Conservation (phyloP, 2,797 vertebrate species). For the Melanotaenia nigrans region DNA sequence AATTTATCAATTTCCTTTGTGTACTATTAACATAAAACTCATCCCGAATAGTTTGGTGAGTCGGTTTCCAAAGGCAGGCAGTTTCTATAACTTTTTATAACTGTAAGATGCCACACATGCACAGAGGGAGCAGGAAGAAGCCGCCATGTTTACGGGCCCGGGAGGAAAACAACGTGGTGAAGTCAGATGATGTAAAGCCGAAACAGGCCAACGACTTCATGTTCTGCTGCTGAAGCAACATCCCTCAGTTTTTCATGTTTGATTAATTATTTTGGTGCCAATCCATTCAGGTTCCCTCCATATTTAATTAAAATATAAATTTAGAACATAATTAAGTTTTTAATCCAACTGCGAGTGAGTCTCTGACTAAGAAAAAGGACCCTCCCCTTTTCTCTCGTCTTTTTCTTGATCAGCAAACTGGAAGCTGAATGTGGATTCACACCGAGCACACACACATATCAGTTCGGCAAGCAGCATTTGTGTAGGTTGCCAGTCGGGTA, state of each 20-base stretch:
- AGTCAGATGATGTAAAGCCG: background rate
- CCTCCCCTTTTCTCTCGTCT: constrained; percentile 13
- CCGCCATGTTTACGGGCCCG: background rate
- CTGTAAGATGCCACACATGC: constrained; percentile 19
- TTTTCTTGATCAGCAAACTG: constrained; percentile 64
- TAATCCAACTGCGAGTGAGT: constrained; percentile 88
- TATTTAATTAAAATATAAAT: constrained; percentile 99
- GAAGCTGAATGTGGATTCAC: constrained; percentile 47
- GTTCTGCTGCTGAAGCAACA: constrained; percentile 92
- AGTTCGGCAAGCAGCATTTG: background rate
- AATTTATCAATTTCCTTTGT: background rate
- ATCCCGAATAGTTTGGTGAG: background rate
- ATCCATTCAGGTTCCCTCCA: constrained; percentile 95
- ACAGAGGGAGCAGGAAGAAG: constrained; percentile 25
- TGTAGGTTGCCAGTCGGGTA: background rate
- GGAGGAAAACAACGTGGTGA: background rate
- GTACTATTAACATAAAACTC: background rate
- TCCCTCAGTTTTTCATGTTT: constrained; percentile 84
- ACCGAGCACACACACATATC: background rate
- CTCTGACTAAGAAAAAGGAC: constrained; percentile 56
- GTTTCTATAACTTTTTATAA: too few species aligned
- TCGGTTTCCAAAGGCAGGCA: too few species aligned
- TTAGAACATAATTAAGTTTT: constrained; percentile 98
- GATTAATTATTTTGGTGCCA: constrained; percentile 94
- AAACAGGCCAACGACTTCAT: constrained; percentile 84